Evolutionary conservation across 2,113 vertebrate genomes (phyloP), one percentile per base, ranked within the genome.

Genomic region (Sitta europaea): DNA sequence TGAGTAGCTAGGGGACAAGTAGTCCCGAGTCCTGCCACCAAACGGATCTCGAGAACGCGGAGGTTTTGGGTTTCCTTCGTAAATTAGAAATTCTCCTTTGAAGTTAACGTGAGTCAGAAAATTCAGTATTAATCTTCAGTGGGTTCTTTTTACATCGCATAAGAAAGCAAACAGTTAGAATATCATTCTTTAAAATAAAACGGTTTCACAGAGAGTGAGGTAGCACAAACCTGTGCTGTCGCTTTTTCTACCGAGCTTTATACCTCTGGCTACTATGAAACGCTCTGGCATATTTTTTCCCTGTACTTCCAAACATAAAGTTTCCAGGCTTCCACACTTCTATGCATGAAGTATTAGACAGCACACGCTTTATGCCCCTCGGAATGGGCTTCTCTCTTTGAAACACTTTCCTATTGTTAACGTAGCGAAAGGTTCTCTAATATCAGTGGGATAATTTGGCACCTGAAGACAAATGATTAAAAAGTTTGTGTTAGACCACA

Each of bases 61-160:
- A 87, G 88, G 20, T 97, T 96, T 94, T 87, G 85, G 85, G 17
- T 80, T 96, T 95, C 87, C 70, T 92, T 87, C 8, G 12, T 83
- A 77, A 93, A 90, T 95, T 83, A 78, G 5, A 80, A 67, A 27
- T 42, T 68, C 5, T 33, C 4, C 11, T 62, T 87, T 87, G 7
- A 38, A 29, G 24, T 48, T 89, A 86, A 11, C 9, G 2, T 7
- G 45, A 36, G 21, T 22, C 36, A 38, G 24, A 24, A 53, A 33
- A 27, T 6, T 21, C 63, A 29, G 38, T 13, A 42, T 58, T 47
- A 55, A 42, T 94, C 67, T 88, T 43, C 17, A 78, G 57, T 38
- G 14, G 9, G 48, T 96, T 25, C 14, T 62, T 85, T 80, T 35
- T 54, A 42, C 11, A 1, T 14, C 21, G 27, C 31, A 17, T 33